A percentile compares a stretch with the other conserved stretches of the same genome.
These are phyloP conservation scores for Thecocarcelia acutangulata DNA, from an alignment of 2,888 invertebrate genomes.

Conservation along the genomic window DNA sequence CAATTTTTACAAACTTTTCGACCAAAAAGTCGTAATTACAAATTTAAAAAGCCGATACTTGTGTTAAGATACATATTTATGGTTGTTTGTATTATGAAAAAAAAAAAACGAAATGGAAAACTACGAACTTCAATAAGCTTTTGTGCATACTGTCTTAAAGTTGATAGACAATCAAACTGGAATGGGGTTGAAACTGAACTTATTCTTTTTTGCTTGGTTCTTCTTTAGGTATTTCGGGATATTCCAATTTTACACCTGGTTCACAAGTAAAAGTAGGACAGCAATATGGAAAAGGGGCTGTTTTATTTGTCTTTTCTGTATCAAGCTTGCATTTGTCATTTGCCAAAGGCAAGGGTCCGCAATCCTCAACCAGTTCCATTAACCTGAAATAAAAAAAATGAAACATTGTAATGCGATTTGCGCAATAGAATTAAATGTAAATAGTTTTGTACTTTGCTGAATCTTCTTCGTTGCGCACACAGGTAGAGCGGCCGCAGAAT, in stretches of 20 bases:
- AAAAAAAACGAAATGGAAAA: not conserved
- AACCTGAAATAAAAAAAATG: slow-evolving; percentile 82
- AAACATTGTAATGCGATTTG: not conserved
- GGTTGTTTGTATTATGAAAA: not conserved
- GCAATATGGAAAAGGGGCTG: slow-evolving; percentile 92
- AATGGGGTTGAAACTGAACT: not conserved
- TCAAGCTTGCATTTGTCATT: slow-evolving; percentile 94
- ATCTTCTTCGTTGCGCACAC: slow-evolving; percentile 89
- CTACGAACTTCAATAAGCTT: not conserved
- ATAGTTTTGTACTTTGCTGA: slow-evolving; percentile 82
- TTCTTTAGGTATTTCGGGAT: slow-evolving; percentile 87
- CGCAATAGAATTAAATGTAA: no score
- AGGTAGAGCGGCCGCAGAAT: slow-evolving; percentile 95
- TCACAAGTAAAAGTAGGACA: slow-evolving; percentile 94
- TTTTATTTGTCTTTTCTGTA: slow-evolving; percentile 93
- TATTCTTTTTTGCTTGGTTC: slow-evolving; percentile 69
- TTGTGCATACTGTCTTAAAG: not conserved
- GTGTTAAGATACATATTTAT: not conserved
- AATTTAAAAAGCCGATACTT: not conserved
- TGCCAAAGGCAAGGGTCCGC: slow-evolving; percentile 92
- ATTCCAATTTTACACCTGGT: slow-evolving; percentile 91
- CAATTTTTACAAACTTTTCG: slow-evolving; percentile 1
- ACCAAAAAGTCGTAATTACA: not conserved
- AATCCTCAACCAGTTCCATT: slow-evolving; percentile 93
- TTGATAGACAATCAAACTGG: not conserved